Conservation (phyloP, 2,113 vertebrate species). For the Myodes glareolus region DNA sequence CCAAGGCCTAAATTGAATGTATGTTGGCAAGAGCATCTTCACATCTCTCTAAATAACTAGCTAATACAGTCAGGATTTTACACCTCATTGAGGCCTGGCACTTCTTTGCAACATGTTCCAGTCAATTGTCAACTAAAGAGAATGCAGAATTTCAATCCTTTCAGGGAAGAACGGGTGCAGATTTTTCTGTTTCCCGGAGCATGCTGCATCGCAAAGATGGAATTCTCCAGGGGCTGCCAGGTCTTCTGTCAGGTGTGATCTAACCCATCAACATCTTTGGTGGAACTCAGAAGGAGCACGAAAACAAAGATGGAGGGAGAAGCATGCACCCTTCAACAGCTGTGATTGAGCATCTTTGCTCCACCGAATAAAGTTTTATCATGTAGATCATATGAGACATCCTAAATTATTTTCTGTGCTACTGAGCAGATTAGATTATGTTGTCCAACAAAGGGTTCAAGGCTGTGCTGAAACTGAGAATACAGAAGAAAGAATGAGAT, state of each 20-base stretch:
- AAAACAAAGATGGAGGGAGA: constrained; percentile 55
- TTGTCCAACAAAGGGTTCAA: background rate
- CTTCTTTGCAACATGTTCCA: constrained; percentile 76
- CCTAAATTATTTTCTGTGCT: background rate
- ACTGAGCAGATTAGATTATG: background rate
- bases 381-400: background rate
- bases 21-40: constrained; percentile 72
- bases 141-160: constrained; percentile 75
- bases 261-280: constrained; percentile 68
- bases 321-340: constrained; percentile 1
- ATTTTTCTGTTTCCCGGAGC: constrained; percentile 48
- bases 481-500: background rate
- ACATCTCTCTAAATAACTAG: constrained; percentile 80
- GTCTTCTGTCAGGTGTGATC: constrained; percentile 69
- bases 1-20: constrained; percentile 75
- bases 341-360: constrained; percentile 62
- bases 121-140: constrained; percentile 74
- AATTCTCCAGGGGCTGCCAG: constrained; percentile 53
- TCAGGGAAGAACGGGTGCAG: constrained; percentile 4
- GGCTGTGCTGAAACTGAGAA: background rate
- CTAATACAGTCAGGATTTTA: constrained; percentile 75
- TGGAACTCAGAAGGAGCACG: constrained; percentile 53
- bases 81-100: constrained; percentile 69
- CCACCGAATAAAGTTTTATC: constrained; percentile 45
- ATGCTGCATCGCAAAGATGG: constrained; percentile 59